Conservation (phyloP, 2,888 invertebrate genomes). For the Pandemis cinnamomeana region DNA sequence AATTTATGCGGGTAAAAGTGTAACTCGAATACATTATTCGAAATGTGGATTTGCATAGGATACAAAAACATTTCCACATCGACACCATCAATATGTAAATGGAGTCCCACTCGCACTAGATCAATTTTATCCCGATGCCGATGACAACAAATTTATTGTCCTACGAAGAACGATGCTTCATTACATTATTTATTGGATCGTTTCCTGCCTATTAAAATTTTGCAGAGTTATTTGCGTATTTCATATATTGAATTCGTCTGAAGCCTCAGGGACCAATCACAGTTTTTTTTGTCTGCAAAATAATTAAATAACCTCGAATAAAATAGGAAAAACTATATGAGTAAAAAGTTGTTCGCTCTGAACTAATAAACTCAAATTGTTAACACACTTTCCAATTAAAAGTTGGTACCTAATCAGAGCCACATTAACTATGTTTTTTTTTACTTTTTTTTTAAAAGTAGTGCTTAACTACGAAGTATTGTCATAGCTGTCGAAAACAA, state of each 20-base stretch:
- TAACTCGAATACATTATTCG: slow-evolving; percentile 1
- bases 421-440: no score
- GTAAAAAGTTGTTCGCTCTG: no score
- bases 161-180: slow-evolving; percentile 27
- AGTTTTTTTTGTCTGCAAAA: background rate
- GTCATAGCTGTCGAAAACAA: no score
- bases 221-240: slow-evolving; percentile 17
- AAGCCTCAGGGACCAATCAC: background rate
- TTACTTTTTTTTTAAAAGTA: no score
- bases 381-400: no score
- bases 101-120: slow-evolving; percentile 14
- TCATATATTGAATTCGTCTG: background rate
- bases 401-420: no score
- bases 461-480: no score
- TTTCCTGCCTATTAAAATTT: slow-evolving; percentile 23
- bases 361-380: no score
- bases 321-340: no score
- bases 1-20: background rate
- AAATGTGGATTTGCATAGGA: slow-evolving; percentile 21
- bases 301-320: background rate
- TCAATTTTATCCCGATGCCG: slow-evolving; percentile 19
- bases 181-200: slow-evolving; percentile 36
- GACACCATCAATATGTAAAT: slow-evolving; percentile 38
- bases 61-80: slow-evolving; percentile 27
- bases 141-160: slow-evolving; percentile 28